Conservation (phyloP, 1,140 invertebrate species). For the Drosophila ficusphila region DNA sequence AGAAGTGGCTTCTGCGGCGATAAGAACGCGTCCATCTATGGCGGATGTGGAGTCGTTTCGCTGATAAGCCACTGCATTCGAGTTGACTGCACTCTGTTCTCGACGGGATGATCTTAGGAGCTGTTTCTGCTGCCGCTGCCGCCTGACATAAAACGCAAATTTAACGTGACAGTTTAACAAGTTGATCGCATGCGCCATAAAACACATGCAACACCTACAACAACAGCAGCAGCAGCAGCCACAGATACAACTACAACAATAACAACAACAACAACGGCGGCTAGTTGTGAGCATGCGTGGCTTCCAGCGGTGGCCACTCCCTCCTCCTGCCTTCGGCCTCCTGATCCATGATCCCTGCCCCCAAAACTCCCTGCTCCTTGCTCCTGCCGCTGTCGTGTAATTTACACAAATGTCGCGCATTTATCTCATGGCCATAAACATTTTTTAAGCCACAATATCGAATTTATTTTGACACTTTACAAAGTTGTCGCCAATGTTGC, state of each 20-base stretch:
- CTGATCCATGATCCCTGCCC: conserved; percentile 13
- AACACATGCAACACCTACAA: conserved; percentile 80
- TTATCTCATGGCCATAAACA: conserved; percentile 79
- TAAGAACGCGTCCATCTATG: conserved; percentile 54
- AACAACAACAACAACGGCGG: conserved; percentile 46
- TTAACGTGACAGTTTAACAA: conserved; percentile 81
- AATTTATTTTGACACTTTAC: conserved; percentile 83
- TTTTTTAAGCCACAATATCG: conserved; percentile 83
- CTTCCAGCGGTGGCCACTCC: conserved; percentile 59
- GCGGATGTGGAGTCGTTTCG: conserved; percentile 60
- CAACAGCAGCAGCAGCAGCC: conserved; percentile 51
- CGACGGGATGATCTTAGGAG: conserved; percentile 20
- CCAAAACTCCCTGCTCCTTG: conserved; percentile 16
- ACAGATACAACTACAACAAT: conserved; percentile 60
- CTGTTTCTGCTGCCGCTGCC: conserved; percentile 21
- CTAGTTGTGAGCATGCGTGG: conserved; percentile 62
- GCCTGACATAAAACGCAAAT: conserved; percentile 78
- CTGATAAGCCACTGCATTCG: conserved; percentile 56
- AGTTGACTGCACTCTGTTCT: conserved; percentile 69
- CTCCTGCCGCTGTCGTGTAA: conserved; percentile 70
- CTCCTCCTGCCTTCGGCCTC: conserved; percentile 11
- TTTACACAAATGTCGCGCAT: conserved; percentile 81
- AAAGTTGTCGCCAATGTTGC: conserved; percentile 74
- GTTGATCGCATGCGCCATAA: conserved; percentile 81
- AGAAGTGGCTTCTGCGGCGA: conserved; percentile 36